A percentile compares a stretch with the other conserved stretches of the same genome.
Conservation (phyloP, 2,888 invertebrate species). For the Limnephilus lunatus region DNA sequence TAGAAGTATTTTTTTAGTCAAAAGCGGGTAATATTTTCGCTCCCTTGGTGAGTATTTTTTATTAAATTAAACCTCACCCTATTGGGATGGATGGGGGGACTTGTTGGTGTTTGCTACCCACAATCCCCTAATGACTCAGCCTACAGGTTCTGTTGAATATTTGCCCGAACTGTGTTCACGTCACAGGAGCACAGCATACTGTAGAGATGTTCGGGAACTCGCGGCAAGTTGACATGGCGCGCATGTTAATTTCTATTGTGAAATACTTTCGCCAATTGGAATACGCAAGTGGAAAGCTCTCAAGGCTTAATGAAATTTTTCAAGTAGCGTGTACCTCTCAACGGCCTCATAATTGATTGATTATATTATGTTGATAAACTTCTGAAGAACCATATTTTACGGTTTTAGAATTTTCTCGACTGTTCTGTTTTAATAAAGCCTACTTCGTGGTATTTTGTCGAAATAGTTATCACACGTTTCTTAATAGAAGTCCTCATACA, state of each 20-base stretch:
- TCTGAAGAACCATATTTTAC: not conserved
- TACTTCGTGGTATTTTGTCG: too few relatives aligned
- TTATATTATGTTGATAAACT: not conserved
- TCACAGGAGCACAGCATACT: constrained; percentile 32
- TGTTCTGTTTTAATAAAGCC: too few relatives aligned
- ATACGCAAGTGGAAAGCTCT: not conserved
- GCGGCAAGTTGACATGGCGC: constrained; percentile 48
- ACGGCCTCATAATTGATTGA: not conserved
- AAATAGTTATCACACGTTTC: too few relatives aligned
- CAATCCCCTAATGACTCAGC: constrained; percentile 49
- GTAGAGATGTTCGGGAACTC: constrained; percentile 43
- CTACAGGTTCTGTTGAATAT: constrained; percentile 48
- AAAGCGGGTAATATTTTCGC: not conserved
- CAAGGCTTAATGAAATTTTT: constrained; percentile 19
- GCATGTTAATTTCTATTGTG: constrained; percentile 50
- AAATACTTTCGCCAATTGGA: constrained; percentile 21
- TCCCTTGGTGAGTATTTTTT: not conserved
- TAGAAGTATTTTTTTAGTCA: not conserved
- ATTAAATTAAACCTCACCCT: not conserved
- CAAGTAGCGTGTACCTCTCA: not conserved
- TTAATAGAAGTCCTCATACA: too few relatives aligned
- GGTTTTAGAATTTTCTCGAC: too few relatives aligned
- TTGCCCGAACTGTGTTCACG: constrained; percentile 36
- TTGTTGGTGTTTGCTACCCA: constrained; percentile 6
- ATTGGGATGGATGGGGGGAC: not conserved